These are phyloP conservation scores for Glossophaga mutica DNA, from an alignment of 2,797 vertebrate species.

Conservation along the genomic window DNA sequence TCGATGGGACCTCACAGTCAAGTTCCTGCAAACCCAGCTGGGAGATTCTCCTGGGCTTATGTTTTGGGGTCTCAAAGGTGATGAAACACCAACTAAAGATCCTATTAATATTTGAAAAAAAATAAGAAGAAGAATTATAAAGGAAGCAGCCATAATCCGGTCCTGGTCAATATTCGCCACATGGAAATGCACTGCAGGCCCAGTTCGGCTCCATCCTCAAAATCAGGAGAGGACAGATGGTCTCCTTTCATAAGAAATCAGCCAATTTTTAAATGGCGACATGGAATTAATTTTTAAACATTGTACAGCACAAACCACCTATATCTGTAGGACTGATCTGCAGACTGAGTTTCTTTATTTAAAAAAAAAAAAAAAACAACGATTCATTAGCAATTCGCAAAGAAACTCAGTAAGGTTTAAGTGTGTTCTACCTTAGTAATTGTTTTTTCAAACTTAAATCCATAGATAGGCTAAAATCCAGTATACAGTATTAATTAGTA, in stretches of 20 bases:
- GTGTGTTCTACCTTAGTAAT: not conserved
- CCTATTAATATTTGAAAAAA: not conserved
- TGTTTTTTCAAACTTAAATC: not conserved
- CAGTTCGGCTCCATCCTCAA: not conserved
- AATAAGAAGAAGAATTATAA: not conserved
- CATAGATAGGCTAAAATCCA: not conserved
- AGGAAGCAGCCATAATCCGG: not conserved
- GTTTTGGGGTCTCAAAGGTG: slow-evolving; percentile 6
- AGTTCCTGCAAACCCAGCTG: not conserved
- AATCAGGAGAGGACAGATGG: not conserved
- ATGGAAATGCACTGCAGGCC: not conserved
- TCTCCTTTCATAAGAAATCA: not conserved
- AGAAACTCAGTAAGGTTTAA: not conserved
- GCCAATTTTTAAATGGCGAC: not conserved
- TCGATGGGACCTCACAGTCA: not conserved
- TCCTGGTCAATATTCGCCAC: not conserved
- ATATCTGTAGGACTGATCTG: not conserved
- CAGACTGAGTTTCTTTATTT: not conserved
- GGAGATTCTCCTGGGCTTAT: not conserved
- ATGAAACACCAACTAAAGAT: slow-evolving; percentile 4
- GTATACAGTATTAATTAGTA: not conserved
- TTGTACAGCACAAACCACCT: not conserved
- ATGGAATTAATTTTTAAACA: not conserved
- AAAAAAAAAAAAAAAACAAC: not conserved
- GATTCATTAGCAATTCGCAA: not conserved